Evolutionary conservation across 2,113 vertebrate genomes (phyloP).

Genomic region (Syrmaticus mikado): DNA sequence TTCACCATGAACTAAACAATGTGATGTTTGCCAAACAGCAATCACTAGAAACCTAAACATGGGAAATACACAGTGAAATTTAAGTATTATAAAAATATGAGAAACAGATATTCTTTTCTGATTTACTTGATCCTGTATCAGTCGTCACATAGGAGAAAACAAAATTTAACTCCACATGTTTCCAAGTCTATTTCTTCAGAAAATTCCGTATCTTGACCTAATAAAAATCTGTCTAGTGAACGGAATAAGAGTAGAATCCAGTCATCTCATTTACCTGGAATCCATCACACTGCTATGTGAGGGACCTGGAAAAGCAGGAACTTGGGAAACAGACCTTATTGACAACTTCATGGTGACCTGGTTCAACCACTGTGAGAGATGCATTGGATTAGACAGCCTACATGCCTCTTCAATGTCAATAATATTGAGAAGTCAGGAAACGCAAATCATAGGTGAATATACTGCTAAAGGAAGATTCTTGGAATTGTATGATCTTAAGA

Average conservation of each 20-base stretch:
- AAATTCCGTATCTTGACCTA: background rate
- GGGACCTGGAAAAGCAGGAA: background rate
- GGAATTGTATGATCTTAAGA: background rate
- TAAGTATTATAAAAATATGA: conserved; percentile 25
- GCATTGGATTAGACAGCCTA: background rate
- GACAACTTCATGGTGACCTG: background rate
- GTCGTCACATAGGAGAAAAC: background rate
- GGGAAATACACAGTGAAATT: background rate
- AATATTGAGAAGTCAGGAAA: background rate
- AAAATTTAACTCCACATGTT: background rate
- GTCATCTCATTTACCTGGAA: background rate
- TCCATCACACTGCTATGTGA: background rate
- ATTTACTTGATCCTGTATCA: background rate
- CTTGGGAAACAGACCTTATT: background rate
- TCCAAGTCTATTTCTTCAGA: background rate
- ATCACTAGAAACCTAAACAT: background rate
- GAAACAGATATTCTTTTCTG: background rate
- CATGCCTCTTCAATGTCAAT: background rate
- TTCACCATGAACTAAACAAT: background rate
- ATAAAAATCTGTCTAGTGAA: background rate
- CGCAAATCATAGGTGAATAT: background rate
- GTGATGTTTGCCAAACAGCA: background rate
- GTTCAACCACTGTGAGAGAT: background rate
- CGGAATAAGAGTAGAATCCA: background rate
- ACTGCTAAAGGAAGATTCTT: background rate